Percentiles rank a stretch among this genome's conserved stretches.
Evolutionary conservation across 2,797 vertebrate genomes (phyloP).

Genomic region (Pogoniulus pusillus): DNA sequence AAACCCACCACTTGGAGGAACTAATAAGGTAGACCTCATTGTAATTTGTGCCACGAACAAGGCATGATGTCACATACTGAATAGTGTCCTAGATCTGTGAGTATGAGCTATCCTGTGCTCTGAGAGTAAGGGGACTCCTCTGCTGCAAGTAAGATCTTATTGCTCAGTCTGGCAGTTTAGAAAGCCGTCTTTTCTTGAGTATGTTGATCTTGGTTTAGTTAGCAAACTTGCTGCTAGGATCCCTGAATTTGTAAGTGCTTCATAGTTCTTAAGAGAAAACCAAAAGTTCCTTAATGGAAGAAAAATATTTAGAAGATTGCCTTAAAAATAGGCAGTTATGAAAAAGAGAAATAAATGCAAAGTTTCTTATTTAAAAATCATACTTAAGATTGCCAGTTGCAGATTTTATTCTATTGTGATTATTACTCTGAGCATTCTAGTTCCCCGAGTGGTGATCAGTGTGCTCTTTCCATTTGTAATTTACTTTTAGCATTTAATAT

Average conservation of each 20-base stretch:
- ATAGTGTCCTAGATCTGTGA: not conserved
- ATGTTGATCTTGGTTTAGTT: not conserved
- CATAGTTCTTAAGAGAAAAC: not conserved
- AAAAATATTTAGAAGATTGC: not conserved
- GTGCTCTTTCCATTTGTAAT: not conserved
- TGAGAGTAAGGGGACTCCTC: not conserved
- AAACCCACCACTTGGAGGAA: not conserved
- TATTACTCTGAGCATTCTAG: not conserved
- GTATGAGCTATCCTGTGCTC: not conserved
- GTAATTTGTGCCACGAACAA: not conserved
- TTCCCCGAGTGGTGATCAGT: not conserved
- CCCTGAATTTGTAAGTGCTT: not conserved
- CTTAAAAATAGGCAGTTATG: constrained; percentile 33
- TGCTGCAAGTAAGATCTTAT: not conserved
- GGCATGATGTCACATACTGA: not conserved
- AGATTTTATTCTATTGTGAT: constrained; percentile 40
- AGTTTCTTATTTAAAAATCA: constrained; percentile 44
- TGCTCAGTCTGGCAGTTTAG: not conserved
- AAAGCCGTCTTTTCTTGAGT: not conserved
- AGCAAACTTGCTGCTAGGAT: not conserved
- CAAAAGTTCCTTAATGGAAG: not conserved
- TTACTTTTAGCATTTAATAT: constrained; percentile 10
- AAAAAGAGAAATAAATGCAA: constrained; percentile 41
- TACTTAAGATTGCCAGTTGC: constrained; percentile 41
- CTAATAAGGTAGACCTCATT: not conserved